Evolutionary conservation across 2,888 invertebrate genomes (phyloP).

Genomic region (Limenitis camilla): DNA sequence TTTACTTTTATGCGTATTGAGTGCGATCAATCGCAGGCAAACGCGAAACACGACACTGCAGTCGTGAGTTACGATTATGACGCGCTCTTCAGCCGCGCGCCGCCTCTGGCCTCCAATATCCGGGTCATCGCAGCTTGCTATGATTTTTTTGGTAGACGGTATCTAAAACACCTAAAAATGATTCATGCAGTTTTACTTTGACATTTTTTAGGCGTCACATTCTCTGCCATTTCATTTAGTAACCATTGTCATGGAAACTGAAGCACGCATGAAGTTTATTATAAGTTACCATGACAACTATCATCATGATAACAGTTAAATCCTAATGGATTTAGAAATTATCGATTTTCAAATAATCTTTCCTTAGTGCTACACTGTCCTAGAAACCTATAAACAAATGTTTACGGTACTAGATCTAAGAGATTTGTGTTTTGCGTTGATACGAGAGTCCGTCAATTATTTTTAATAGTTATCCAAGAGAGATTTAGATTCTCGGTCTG

Average conservation of each 20-base stretch:
- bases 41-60: slow-evolving; percentile 4
- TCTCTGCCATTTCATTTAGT: neutral
- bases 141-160: slow-evolving; percentile 9
- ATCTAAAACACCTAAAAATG: slow-evolving; percentile 15
- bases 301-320: too few species aligned
- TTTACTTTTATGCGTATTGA: neutral
- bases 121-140: slow-evolving; percentile 9
- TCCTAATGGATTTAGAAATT: too few species aligned
- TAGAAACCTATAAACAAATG: too few species aligned
- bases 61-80: slow-evolving; percentile 4
- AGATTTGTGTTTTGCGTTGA: too few species aligned
- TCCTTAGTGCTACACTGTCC: too few species aligned
- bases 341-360: too few species aligned
- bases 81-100: neutral
- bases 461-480: too few species aligned
- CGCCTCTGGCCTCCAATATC: slow-evolving; percentile 14
- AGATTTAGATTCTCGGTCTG: too few species aligned
- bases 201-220: neutral
- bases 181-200: slow-evolving; percentile 11
- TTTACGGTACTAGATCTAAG: too few species aligned
- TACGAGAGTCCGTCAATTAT: too few species aligned
- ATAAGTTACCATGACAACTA: too few species aligned
- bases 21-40: slow-evolving; percentile 3
- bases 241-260: neutral
- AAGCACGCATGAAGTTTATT: neutral